Evolutionary conservation across 2,113 vertebrate species (phyloP).

Genomic region (Cryptomyrus ogoouensis): DNA sequence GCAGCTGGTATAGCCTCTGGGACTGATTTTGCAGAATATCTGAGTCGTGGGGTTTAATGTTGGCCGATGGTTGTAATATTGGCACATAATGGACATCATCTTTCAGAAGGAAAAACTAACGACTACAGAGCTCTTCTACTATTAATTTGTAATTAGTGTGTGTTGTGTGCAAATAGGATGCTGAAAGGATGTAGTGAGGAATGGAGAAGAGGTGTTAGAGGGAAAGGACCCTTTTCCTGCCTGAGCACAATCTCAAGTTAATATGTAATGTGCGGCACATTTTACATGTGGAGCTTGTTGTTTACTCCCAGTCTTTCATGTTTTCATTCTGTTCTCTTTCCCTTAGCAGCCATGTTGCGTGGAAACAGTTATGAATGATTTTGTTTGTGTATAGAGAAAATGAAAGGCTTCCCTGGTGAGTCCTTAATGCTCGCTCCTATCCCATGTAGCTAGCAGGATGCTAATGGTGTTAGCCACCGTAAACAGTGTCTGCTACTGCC

Average conservation of each 20-base stretch:
- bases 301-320: neutral
- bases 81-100: slow-evolving; percentile 43
- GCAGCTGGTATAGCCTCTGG: slow-evolving; percentile 47
- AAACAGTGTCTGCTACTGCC: neutral
- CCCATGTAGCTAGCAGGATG: neutral
- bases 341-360: neutral
- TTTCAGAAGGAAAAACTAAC: slow-evolving; percentile 64
- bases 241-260: neutral
- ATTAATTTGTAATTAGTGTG: slow-evolving; percentile 53
- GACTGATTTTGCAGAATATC: slow-evolving; percentile 59
- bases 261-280: neutral
- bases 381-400: neutral
- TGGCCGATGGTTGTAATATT: slow-evolving; percentile 60
- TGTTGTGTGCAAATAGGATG: slow-evolving; percentile 44
- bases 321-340: neutral
- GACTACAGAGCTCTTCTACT: slow-evolving; percentile 41
- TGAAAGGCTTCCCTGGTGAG: neutral
- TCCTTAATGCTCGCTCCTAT: neutral
- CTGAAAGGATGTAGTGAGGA: slow-evolving; percentile 35
- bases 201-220: slow-evolving; percentile 13
- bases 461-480: neutral
- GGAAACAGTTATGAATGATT: neutral
- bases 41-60: slow-evolving; percentile 55
- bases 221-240: slow-evolving; percentile 19
- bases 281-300: neutral